phyloP scores from a whole-genome alignment of 2,113 vertebrate species.

The Dasyornis broadbenti region DNA sequence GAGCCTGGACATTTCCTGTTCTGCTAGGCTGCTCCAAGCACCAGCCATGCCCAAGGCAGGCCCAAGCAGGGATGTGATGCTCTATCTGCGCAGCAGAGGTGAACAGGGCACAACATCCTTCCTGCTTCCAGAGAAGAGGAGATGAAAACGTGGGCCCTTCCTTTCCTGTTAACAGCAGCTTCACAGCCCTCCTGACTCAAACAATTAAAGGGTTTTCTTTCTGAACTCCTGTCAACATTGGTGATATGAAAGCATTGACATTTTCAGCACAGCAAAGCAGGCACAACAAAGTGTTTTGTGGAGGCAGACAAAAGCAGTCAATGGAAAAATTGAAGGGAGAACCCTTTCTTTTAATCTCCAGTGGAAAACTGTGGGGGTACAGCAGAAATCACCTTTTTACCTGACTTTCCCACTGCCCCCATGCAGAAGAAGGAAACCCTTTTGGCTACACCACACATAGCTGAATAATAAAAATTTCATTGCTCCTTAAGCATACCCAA shows the following conservation, averaged over 20 bases:
- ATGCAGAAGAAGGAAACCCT: not conserved
- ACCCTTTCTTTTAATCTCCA: not conserved
- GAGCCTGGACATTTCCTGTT: not conserved
- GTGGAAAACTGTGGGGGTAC: not conserved
- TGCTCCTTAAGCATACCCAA: not conserved
- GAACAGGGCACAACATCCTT: not conserved
- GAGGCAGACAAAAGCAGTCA: not conserved
- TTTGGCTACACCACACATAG: not conserved
- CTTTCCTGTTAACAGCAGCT: not conserved
- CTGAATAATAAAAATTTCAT: not conserved
- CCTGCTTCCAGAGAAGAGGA: not conserved
- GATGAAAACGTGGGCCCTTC: not conserved
- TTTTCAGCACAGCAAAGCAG: conserved; percentile 10
- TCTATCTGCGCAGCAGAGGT: not conserved
- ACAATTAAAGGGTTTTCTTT: not conserved
- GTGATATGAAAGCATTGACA: not conserved
- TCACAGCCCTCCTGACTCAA: not conserved
- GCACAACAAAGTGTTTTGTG: not conserved
- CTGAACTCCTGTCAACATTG: not conserved
- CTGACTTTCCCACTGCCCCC: not conserved
- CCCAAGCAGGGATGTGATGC: not conserved
- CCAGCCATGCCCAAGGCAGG: rapidly evolving
- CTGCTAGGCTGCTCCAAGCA: not conserved
- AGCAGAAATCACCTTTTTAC: not conserved
- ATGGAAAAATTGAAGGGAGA: conserved; percentile 2